Evolutionary conservation across 2,888 invertebrate genomes (phyloP).

Genomic region (Andrena bicolor): DNA sequence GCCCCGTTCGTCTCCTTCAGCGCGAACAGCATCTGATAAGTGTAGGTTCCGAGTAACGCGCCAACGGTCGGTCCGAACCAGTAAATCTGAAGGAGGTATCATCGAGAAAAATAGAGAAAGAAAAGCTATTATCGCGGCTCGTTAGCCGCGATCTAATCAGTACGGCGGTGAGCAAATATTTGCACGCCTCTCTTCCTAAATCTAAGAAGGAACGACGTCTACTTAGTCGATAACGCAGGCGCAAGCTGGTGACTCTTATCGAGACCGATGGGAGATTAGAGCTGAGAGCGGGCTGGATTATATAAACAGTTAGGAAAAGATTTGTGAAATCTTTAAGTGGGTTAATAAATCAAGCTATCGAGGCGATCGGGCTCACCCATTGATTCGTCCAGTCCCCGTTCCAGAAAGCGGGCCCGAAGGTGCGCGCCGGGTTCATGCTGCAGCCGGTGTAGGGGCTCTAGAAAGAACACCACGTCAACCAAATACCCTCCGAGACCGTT

Average conservation of each 20-base stretch:
- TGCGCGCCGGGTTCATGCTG: constrained; percentile 90
- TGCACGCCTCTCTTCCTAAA: constrained; percentile 30
- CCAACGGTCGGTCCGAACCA: constrained; percentile 88
- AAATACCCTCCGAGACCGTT: too few species aligned
- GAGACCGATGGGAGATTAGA: constrained; percentile 17
- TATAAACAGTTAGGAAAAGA: constrained; percentile 7
- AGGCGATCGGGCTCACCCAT: constrained; percentile 86
- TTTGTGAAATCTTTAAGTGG: constrained; percentile 13
- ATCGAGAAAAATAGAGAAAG: neutral
- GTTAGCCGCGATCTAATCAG: constrained; percentile 46
- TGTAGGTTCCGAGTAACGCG: constrained; percentile 84
- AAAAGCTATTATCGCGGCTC: constrained; percentile 5
- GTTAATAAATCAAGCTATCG: constrained; percentile 20
- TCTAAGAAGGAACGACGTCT: neutral
- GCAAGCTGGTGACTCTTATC: constrained; percentile 29
- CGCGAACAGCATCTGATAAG: constrained; percentile 81
- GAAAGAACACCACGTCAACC: neutral
- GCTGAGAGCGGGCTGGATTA: neutral
- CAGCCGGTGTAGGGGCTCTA: constrained; percentile 91
- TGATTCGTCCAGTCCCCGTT: constrained; percentile 88
- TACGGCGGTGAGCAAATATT: constrained; percentile 25
- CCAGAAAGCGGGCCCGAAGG: constrained; percentile 90
- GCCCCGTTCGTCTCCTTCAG: constrained; percentile 10
- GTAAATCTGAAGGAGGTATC: constrained; percentile 86
- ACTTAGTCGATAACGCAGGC: constrained; percentile 22